Evolutionary conservation across 37 sponge, comb jelly and placozoan species (phyloP).

Genomic region (Oscarella lobularis): DNA sequence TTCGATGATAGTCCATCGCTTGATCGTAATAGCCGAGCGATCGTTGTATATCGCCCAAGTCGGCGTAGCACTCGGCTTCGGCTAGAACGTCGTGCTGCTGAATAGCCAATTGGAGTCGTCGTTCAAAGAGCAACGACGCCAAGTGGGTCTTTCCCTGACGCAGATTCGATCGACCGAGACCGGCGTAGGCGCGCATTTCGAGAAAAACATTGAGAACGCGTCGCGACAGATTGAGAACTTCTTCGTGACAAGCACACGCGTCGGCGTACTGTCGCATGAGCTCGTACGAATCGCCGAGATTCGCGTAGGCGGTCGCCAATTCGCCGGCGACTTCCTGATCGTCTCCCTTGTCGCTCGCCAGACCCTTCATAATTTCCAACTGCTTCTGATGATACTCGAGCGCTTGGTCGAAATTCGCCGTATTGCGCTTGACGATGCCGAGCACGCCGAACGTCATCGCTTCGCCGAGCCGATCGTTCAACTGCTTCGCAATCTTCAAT

Average conservation of each 20-base stretch:
- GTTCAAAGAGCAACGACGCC: conserved; percentile 45
- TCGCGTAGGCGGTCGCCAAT: conserved; percentile 52
- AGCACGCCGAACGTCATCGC: conserved; percentile 62
- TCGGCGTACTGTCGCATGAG: conserved; percentile 46
- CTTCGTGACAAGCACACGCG: conserved; percentile 50
- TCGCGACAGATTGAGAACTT: conserved; percentile 39
- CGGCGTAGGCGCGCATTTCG: conserved; percentile 54
- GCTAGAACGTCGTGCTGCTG: conserved; percentile 46
- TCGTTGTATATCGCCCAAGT: conserved; percentile 64
- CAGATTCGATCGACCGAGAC: conserved; percentile 63
- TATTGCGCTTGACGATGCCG: conserved; percentile 74
- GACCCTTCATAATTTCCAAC: not conserved
- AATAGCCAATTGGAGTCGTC: conserved; percentile 42
- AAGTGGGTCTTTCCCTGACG: conserved; percentile 56
- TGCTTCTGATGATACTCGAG: conserved; percentile 36
- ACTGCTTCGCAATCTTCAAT: conserved; percentile 51
- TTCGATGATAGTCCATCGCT: conserved; percentile 49
- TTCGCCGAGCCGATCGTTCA: conserved; percentile 45
- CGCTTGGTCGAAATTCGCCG: conserved; percentile 51
- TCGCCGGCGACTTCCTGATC: not conserved
- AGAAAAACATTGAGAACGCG: conserved; percentile 15
- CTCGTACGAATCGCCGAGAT: conserved; percentile 80
- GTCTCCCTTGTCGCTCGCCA: not conserved
- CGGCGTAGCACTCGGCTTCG: conserved; percentile 77
- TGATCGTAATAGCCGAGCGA: conserved; percentile 39